phyloP scores from a whole-genome alignment of 2,888 invertebrate genomes.

The Parnassius glacialis region DNA sequence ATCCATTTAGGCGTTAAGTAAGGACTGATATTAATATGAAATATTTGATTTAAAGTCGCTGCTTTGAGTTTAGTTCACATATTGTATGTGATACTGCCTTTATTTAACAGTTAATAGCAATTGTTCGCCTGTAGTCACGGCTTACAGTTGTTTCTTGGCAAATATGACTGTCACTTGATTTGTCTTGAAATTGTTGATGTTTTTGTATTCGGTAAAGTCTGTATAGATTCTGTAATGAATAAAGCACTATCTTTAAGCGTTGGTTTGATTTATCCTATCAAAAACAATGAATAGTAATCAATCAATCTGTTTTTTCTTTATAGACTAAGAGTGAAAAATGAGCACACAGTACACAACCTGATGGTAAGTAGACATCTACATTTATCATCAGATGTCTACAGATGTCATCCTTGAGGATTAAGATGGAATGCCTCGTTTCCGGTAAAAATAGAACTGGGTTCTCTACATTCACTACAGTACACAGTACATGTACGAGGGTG shows the following conservation, averaged over 20 bases:
- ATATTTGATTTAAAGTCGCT: constrained; percentile 44
- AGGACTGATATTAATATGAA: constrained; percentile 73
- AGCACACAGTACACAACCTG: too few species aligned
- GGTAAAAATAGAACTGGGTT: too few species aligned
- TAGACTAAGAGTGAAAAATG: too few species aligned
- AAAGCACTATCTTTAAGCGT: constrained; percentile 68
- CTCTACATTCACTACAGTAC: too few species aligned
- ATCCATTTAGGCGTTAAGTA: constrained; percentile 69
- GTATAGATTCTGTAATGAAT: constrained; percentile 75
- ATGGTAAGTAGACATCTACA: too few species aligned
- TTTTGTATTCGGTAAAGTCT: constrained; percentile 71
- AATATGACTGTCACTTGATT: constrained; percentile 36
- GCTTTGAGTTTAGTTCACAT: constrained; percentile 35
- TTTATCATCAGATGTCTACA: too few species aligned
- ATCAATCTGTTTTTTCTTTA: too few species aligned
- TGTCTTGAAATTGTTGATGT: constrained; percentile 66
- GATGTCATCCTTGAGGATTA: too few species aligned
- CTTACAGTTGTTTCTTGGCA: constrained; percentile 35
- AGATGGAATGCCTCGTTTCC: too few species aligned
- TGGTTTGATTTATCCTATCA: background rate
- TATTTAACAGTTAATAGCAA: constrained; percentile 41
- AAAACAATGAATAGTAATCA: too few species aligned
- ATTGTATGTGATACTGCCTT: constrained; percentile 48
- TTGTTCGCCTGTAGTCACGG: constrained; percentile 35
- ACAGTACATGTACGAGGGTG: too few species aligned